Evolutionary conservation across 1,140 invertebrate genomes (phyloP).

Genomic region (Platyscapa corneri): DNA sequence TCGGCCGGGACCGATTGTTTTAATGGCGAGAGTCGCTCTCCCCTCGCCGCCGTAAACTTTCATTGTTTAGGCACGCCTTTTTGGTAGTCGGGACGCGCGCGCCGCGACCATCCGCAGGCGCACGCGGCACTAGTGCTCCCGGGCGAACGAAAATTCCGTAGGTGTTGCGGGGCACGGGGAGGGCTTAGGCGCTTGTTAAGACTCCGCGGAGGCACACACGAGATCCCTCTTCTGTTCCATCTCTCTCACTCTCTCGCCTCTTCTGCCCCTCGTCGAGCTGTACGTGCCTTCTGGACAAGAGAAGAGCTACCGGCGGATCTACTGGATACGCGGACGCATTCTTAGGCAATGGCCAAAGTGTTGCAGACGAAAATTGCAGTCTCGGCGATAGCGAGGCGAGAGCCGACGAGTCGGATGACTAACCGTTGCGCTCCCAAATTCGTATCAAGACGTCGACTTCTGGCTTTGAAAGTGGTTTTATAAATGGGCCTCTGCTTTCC

Average conservation of each 20-base stretch:
- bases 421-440: neutral
- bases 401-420: neutral
- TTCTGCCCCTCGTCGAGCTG: neutral
- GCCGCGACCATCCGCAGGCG: slow-evolving; percentile 9
- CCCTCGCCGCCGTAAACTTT: slow-evolving; percentile 63
- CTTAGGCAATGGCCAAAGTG: neutral
- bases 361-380: neutral
- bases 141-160: neutral
- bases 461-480: neutral
- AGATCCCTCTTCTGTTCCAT: neutral
- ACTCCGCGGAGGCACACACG: no score
- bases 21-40: slow-evolving; percentile 58
- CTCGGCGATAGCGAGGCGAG: neutral
- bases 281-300: neutral
- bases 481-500: neutral
- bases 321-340: neutral
- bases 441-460: neutral
- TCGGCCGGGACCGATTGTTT: slow-evolving; percentile 64
- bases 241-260: no score
- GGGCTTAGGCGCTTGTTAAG: neutral
- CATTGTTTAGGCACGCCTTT: slow-evolving; percentile 68
- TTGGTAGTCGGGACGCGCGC: slow-evolving; percentile 53
- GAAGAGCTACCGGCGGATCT: neutral
- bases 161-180: neutral
- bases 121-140: neutral